Evolutionary conservation across 2,888 invertebrate species (phyloP).

Genomic region (Lasioglossum morio): DNA sequence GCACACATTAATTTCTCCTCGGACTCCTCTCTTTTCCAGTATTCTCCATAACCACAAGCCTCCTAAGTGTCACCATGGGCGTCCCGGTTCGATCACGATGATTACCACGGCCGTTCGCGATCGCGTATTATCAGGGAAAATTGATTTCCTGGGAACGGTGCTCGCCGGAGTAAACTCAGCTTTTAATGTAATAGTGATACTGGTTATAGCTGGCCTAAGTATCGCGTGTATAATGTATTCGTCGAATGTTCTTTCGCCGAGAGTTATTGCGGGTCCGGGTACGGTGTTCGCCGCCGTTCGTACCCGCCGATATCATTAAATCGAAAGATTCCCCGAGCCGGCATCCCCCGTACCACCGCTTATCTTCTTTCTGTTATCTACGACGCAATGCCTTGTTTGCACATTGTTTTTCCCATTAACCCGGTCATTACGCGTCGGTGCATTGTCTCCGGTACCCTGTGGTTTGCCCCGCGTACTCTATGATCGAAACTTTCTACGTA

Average conservation of each 20-base stretch:
- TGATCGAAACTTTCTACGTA: slow-evolving; percentile 65
- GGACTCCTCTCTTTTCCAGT: not conserved
- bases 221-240: slow-evolving; percentile 44
- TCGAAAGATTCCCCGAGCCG: slow-evolving; percentile 42
- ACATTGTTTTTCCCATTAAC: slow-evolving; percentile 74
- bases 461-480: slow-evolving; percentile 70
- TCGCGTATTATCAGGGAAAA: slow-evolving; percentile 29
- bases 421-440: slow-evolving; percentile 70
- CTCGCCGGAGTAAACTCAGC: slow-evolving; percentile 34
- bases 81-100: slow-evolving; percentile 20
- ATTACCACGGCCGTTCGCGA: slow-evolving; percentile 8
- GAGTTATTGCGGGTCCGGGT: slow-evolving; percentile 29
- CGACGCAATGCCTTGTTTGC: slow-evolving; percentile 69
- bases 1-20: not conserved
- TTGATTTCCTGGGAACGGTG: slow-evolving; percentile 34
- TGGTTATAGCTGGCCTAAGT: slow-evolving; percentile 30
- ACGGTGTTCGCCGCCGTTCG: slow-evolving; percentile 6
- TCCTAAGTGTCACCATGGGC: slow-evolving; percentile 33
- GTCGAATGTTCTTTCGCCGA: slow-evolving; percentile 29
- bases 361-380: slow-evolving; percentile 64
- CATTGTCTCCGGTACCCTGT: slow-evolving; percentile 70
- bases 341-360: slow-evolving; percentile 26
- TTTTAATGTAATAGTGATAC: slow-evolving; percentile 50
- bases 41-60: not conserved
- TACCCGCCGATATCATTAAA: slow-evolving; percentile 56